These are phyloP conservation scores for Silurus meridionalis DNA, from an alignment of 2,113 vertebrate species.

Conservation along the genomic window DNA sequence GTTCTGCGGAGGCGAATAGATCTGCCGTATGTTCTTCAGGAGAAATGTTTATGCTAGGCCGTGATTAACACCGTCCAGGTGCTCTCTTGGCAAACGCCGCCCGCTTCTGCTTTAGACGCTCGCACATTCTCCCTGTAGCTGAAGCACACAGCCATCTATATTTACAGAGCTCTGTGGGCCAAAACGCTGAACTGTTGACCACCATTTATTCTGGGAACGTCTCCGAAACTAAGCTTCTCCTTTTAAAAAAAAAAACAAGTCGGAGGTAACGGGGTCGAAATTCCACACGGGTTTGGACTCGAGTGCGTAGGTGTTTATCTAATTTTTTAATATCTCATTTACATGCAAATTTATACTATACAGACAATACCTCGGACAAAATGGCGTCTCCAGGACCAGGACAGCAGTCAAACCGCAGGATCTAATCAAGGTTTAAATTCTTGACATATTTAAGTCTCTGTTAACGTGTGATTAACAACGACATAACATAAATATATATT, in stretches of 20 bases:
- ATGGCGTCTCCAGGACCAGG: background rate
- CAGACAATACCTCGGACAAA: background rate
- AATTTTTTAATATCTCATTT: background rate
- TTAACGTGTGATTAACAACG: background rate
- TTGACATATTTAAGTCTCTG: background rate
- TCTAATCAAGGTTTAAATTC: background rate
- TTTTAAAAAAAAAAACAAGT: slow-evolving; percentile 20
- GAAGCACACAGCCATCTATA: slow-evolving; percentile 67
- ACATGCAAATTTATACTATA: background rate
- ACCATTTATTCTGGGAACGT: slow-evolving; percentile 76
- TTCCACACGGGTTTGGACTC: slow-evolving; percentile 37
- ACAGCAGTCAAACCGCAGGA: background rate
- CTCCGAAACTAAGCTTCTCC: slow-evolving; percentile 66
- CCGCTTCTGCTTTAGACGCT: slow-evolving; percentile 68
- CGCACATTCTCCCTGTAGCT: slow-evolving; percentile 73
- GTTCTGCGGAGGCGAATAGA: slow-evolving; percentile 50
- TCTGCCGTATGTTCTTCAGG: slow-evolving; percentile 74
- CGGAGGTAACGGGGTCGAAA: slow-evolving; percentile 31
- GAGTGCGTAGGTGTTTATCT: background rate
- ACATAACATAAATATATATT: too few species aligned
- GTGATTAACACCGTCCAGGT: slow-evolving; percentile 97
- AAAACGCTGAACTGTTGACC: slow-evolving; percentile 77
- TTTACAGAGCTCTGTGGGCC: slow-evolving; percentile 70
- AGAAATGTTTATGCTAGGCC: slow-evolving; percentile 83
- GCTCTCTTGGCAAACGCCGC: slow-evolving; percentile 77